Evolutionary conservation across 2,113 vertebrate genomes (phyloP).

Genomic region (Tetrax tetrax): DNA sequence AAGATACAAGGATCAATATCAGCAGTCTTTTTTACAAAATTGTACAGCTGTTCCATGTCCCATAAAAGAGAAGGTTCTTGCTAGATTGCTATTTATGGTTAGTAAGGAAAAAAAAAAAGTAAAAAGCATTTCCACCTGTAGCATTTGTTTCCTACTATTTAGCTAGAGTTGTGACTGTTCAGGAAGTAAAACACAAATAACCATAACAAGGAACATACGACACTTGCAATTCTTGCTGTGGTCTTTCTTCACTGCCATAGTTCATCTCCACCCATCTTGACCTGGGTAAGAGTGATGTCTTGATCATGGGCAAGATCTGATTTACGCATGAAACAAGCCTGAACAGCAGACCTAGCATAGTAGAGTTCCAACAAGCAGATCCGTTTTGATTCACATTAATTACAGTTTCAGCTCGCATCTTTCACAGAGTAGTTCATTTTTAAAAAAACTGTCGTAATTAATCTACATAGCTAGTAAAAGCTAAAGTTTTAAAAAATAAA

Average conservation of each 20-base stretch:
- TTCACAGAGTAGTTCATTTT: neutral
- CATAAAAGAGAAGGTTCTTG: neutral
- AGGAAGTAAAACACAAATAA: neutral
- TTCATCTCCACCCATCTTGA: neutral
- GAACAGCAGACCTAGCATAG: neutral
- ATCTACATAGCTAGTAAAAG: neutral
- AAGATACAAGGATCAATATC: neutral
- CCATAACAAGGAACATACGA: neutral
- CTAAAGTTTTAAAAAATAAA: neutral
- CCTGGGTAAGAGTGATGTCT: neutral
- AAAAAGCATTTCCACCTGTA: neutral
- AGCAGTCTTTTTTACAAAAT: neutral
- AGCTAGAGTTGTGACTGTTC: neutral
- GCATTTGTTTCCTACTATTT: neutral
- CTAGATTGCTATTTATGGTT: neutral
- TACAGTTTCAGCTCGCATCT: neutral
- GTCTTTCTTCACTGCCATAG: neutral
- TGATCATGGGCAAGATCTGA: neutral
- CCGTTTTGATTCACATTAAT: neutral
- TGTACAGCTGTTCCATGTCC: neutral
- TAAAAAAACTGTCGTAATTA: neutral
- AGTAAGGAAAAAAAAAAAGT: too few relatives aligned
- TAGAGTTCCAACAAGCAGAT: neutral
- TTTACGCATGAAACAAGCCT: neutral
- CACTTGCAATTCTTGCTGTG: neutral